Evolutionary conservation across 2,797 vertebrate genomes (phyloP), one percentile per base, ranked within the genome.

Genomic region (Pseudochaenichthys georgianus): DNA sequence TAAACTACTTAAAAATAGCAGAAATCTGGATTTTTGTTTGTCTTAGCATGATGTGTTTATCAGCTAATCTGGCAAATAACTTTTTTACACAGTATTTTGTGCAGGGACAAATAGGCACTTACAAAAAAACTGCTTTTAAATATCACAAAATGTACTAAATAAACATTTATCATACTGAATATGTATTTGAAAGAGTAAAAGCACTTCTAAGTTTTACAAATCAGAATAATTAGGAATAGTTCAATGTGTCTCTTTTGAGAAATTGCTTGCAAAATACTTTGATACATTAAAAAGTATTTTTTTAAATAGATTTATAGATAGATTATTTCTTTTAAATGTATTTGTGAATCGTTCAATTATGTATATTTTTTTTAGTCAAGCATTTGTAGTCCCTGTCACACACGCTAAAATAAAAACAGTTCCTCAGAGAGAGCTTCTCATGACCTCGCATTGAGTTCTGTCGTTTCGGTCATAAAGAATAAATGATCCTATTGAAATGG

Each of bases 401-500:
- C 41, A 47, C 1, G 15, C 13, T 45, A 7, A 43, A 0, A 65
- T n/a, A 42, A 41, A 52, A 1, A 28, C 34, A 55, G 11, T 3
- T 47, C 67, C 17, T 65, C 9, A 55, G 54, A 21, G 41, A 53
- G 62, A 45, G 34, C 50, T 70, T 73, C 78, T 51, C 77, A 78
- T 19, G 66, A 75, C 72, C 64, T 71, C 59, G 48, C 15, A 38
- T 57, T 10, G 62, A 53, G 64, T 62, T 57, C 52, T 80, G 75
- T 82, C 71, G 63, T 80, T 80, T 73, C 52, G 60, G 50, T 74
- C 61, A 68, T 63, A 61, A 3, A 47, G 55, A 87, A 87, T 72
- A 81, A 82, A 77, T 81, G 21, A 87, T 78, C 63, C 60, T 59
- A 75, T 64, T 81, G 73, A 80, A 76, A 82, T n/a, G 60, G 19